Percentiles rank a stretch among this genome's conserved stretches.
Conservation (phyloP, 2,888 invertebrate genomes). For the Dendrolimus pini region DNA sequence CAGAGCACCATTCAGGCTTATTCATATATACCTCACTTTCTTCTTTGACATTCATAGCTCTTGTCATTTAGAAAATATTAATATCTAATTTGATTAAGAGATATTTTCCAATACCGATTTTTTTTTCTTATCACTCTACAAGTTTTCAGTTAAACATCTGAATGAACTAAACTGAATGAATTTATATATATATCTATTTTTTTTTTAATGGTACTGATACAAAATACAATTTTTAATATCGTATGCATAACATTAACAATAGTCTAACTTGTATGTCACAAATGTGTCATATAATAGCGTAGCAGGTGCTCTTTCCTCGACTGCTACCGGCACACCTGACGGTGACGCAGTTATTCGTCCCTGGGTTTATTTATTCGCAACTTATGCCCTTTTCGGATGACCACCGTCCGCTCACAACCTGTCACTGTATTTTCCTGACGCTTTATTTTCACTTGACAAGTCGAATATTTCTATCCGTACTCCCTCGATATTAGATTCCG, state of each 20-base stretch:
- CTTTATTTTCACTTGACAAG: slow-evolving; percentile 75
- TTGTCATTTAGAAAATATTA: too few species aligned
- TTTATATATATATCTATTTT: too few species aligned
- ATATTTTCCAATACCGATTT: too few species aligned
- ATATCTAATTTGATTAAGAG: too few species aligned
- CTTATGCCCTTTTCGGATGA: slow-evolving; percentile 58
- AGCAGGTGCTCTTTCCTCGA: slow-evolving; percentile 49
- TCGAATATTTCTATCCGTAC: slow-evolving; percentile 57
- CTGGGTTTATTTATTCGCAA: slow-evolving; percentile 68
- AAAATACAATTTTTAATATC: too few species aligned
- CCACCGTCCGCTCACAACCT: slow-evolving; percentile 69
- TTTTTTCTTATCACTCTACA: too few species aligned
- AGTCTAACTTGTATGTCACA: slow-evolving; percentile 43
- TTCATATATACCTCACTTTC: too few species aligned
- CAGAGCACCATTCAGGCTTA: too few species aligned
- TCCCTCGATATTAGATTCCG: slow-evolving; percentile 71
- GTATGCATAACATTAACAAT: slow-evolving; percentile 30
- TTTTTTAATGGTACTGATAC: too few species aligned
- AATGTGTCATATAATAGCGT: slow-evolving; percentile 43
- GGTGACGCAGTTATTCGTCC: slow-evolving; percentile 58
- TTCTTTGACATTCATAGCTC: too few species aligned
- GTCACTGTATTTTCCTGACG: slow-evolving; percentile 70
- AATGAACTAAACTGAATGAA: too few species aligned
- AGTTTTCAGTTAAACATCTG: too few species aligned
- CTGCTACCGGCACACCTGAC: slow-evolving; percentile 44